Evolutionary conservation across 2,888 invertebrate species (phyloP).

Genomic region (Scelioninae gen. 1): DNA sequence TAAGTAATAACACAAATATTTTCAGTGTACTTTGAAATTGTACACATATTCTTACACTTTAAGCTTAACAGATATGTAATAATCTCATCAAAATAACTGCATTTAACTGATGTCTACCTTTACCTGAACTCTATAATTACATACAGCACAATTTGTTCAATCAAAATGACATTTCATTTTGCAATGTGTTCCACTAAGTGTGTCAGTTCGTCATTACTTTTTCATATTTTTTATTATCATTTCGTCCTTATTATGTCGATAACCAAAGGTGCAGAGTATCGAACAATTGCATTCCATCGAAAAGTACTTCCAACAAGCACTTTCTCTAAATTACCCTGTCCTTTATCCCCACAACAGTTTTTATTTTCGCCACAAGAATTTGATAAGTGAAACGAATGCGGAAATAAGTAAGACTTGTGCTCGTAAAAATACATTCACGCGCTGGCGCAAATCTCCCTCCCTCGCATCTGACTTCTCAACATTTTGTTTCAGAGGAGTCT

Average conservation of each 20-base stretch:
- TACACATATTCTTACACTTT: no score
- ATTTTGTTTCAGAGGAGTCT: slow-evolving; percentile 46
- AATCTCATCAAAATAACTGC: no score
- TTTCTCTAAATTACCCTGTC: background rate
- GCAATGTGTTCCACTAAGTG: background rate
- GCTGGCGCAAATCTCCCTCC: slow-evolving; percentile 55
- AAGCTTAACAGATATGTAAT: no score
- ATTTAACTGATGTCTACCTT: background rate
- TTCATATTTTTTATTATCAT: no score
- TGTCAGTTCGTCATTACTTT: no score
- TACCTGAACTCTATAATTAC: background rate
- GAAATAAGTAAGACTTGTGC: slow-evolving; percentile 38
- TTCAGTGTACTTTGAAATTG: no score
- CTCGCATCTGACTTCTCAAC: slow-evolving; percentile 44
- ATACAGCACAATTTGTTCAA: slow-evolving; percentile 11
- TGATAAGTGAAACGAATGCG: slow-evolving; percentile 39
- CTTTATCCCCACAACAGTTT: background rate
- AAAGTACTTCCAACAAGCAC: background rate
- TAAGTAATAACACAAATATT: no score
- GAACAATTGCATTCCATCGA: background rate
- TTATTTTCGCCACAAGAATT: no score
- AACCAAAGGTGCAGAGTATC: background rate
- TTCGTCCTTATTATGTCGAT: no score
- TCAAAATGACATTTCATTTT: slow-evolving; percentile 19
- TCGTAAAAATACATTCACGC: slow-evolving; percentile 53